Conservation (phyloP, 2,113 vertebrate genomes). For the Butastur rufipennis region DNA sequence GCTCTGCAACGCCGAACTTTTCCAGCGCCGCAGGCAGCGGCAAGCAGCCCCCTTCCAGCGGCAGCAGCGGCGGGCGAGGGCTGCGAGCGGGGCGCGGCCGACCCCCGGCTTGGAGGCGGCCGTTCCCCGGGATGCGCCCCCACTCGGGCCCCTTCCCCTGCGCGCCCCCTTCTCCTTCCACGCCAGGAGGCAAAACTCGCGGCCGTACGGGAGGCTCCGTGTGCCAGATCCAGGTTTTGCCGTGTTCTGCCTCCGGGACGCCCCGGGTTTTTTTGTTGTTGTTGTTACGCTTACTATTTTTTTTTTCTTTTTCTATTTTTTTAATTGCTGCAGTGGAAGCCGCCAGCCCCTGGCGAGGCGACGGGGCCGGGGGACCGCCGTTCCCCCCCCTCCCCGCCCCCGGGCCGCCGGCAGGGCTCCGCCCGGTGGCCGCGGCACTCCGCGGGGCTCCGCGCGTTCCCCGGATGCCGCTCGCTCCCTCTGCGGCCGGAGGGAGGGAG, state of each 20-base stretch:
- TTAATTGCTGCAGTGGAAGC: neutral
- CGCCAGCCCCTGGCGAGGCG: neutral
- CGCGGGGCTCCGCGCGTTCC: no score
- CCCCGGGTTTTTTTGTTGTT: neutral
- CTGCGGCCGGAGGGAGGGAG: no score
- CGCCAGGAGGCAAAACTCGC: neutral
- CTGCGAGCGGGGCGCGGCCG: neutral
- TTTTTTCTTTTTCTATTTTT: no score
- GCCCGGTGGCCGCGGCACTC: no score
- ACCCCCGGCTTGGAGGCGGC: no score
- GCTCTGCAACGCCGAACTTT: neutral
- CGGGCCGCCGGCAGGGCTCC: no score
- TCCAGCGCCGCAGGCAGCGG: neutral
- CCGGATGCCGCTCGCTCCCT: no score
- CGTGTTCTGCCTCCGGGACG: neutral
- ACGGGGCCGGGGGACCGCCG: neutral
- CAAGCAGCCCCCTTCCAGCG: neutral
- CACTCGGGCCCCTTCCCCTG: neutral
- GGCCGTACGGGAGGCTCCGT: neutral
- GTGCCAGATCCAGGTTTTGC: neutral
- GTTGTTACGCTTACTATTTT: neutral
- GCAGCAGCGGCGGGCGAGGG: neutral
- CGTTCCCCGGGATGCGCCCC: neutral
- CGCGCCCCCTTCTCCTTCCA: neutral
- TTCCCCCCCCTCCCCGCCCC: no score